A percentile compares a stretch with the other conserved stretches of the same genome.
These are phyloP conservation scores for Psophia crepitans DNA, from an alignment of 2,113 vertebrate genomes.

Conservation along the genomic window DNA sequence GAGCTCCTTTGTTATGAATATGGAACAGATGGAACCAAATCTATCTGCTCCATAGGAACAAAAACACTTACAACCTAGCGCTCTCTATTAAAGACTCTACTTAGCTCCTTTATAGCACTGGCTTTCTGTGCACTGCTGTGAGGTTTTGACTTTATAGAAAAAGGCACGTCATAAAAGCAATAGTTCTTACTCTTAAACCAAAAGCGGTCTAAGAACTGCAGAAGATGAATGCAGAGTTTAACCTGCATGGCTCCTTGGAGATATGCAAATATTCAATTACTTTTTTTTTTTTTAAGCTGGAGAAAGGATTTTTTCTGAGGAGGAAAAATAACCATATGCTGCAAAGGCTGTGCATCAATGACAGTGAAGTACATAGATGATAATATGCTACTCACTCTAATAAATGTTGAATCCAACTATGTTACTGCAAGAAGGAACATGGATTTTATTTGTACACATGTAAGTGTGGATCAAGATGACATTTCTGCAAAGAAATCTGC, in stretches of 20 bases:
- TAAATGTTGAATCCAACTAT: slow-evolving; percentile 38
- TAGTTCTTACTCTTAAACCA: slow-evolving; percentile 76
- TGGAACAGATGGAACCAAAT: slow-evolving; percentile 87
- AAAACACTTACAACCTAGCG: slow-evolving; percentile 81
- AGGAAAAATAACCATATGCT: slow-evolving; percentile 14
- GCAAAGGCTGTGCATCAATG: slow-evolving; percentile 41
- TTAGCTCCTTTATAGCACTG: slow-evolving; percentile 78
- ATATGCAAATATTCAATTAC: slow-evolving; percentile 80
- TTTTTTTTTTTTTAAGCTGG: neutral
- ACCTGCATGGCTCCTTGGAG: slow-evolving; percentile 61
- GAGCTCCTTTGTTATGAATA: slow-evolving; percentile 87
- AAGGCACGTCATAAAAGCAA: slow-evolving; percentile 78
- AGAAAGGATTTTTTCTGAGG: neutral
- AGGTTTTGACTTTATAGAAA: slow-evolving; percentile 81
- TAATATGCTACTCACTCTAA: slow-evolving; percentile 46
- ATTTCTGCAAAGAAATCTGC: slow-evolving; percentile 6
- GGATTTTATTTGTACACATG: slow-evolving; percentile 22
- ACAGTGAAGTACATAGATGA: slow-evolving; percentile 22
- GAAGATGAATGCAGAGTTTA: slow-evolving; percentile 74
- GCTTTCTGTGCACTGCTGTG: slow-evolving; percentile 82
- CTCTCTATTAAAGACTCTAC: slow-evolving; percentile 81
- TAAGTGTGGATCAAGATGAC: slow-evolving; percentile 14
- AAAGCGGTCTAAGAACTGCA: slow-evolving; percentile 75
- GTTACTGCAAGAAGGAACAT: slow-evolving; percentile 38
- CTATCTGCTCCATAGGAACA: slow-evolving; percentile 81